phyloP scores from a whole-genome alignment of 2,797 vertebrate species.

The Phrynocephalus forsythii region DNA sequence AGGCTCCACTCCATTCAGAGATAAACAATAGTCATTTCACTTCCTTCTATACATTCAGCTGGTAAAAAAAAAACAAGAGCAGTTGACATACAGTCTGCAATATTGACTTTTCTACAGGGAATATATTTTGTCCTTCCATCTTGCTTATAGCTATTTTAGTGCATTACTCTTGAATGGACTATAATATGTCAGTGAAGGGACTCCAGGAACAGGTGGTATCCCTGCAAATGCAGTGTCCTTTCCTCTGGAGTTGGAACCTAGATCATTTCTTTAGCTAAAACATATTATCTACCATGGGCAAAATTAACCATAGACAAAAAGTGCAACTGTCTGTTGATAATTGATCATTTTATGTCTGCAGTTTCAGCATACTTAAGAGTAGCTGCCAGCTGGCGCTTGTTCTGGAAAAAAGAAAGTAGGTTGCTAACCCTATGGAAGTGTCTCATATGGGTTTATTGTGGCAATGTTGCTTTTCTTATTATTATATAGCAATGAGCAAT shows the following conservation, averaged over 20 bases:
- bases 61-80: background rate
- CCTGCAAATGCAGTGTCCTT: conserved; percentile 42
- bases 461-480: conserved; percentile 46
- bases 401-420: conserved; percentile 57
- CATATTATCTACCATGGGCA: conserved; percentile 41
- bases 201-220: conserved; percentile 32
- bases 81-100: background rate
- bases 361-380: conserved; percentile 75
- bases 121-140: background rate
- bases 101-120: background rate
- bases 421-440: conserved; percentile 62
- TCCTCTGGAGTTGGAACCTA: conserved; percentile 39
- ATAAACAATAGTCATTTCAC: background rate
- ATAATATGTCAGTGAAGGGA: conserved; percentile 9
- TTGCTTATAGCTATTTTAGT: conserved; percentile 2
- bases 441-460: conserved; percentile 63
- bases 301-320: conserved; percentile 58
- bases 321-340: conserved; percentile 75
- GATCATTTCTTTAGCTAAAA: conserved; percentile 56
- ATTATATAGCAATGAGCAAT: conserved; percentile 59
- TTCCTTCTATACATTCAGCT: background rate
- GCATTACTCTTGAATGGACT: conserved; percentile 13
- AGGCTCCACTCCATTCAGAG: background rate
- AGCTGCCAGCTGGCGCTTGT: conserved; percentile 67
- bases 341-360: conserved; percentile 67